Conservation (phyloP, 37 sponge, comb jelly and placozoan species). For the Aplysina aerophoba region DNA sequence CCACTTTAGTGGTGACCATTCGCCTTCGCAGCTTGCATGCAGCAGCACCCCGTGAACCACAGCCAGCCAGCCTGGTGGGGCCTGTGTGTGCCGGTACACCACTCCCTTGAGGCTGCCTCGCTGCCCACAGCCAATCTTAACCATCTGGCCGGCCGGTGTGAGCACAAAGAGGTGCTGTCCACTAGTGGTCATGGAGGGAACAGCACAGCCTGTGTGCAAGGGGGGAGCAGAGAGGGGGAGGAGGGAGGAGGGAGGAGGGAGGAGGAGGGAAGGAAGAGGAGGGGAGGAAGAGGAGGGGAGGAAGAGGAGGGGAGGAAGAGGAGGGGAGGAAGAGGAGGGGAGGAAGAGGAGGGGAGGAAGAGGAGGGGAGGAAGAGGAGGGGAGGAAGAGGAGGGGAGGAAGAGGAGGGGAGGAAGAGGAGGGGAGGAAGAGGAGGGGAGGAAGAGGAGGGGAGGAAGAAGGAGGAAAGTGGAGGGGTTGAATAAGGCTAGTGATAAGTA, state of each 20-base stretch:
- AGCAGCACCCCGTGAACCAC: constrained; percentile 41
- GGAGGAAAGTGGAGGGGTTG: too few species aligned
- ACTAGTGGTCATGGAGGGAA: constrained; percentile 71
- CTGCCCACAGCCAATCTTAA: constrained; percentile 53
- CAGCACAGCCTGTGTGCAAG: background rate
- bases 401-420: too few species aligned
- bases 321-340: background rate
- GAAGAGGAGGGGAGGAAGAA: too few species aligned
- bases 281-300: background rate
- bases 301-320: background rate
- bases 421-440: too few species aligned
- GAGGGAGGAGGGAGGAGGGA: background rate
- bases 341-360: background rate
- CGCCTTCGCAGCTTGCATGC: background rate
- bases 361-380: too few species aligned
- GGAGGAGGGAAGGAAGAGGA: background rate
- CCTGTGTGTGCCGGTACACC: constrained; percentile 42
- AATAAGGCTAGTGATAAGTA: too few species aligned
- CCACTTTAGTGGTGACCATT: constrained; percentile 8
- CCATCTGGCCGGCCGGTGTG: constrained; percentile 32
- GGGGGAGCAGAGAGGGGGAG: background rate
- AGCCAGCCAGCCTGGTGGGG: constrained; percentile 54
- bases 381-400: too few species aligned
- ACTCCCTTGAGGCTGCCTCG: constrained; percentile 46
- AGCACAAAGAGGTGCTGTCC: constrained; percentile 74